phyloP scores from a whole-genome alignment of 2,113 vertebrate species.

The Emydocephalus ijimae region DNA sequence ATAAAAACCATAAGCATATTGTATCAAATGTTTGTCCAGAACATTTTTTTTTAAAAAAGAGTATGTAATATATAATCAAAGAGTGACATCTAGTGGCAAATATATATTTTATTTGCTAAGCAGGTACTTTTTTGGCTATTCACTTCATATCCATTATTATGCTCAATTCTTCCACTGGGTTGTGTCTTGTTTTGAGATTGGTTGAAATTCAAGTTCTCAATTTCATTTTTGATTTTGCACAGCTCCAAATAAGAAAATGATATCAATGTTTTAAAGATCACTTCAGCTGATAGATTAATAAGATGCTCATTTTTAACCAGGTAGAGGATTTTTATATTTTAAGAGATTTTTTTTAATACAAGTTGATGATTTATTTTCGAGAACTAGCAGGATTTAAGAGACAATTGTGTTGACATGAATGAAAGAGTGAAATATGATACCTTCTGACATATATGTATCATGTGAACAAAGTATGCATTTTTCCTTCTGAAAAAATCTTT shows the following conservation, averaged over 20 bases:
- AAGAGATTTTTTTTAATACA: neutral
- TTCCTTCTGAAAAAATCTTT: neutral
- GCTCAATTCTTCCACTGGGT: neutral
- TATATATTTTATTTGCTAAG: neutral
- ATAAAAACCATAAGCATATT: neutral
- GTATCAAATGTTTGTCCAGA: neutral
- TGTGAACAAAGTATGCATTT: neutral
- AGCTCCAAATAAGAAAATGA: neutral
- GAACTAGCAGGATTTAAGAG: neutral
- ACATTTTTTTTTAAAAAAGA: rapidly evolving
- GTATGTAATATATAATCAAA: conserved; percentile 50
- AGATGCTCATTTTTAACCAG: neutral
- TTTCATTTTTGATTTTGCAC: neutral
- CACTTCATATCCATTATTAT: neutral
- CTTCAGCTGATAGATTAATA: neutral
- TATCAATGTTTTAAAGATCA: neutral
- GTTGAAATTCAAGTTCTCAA: neutral
- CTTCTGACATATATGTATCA: neutral
- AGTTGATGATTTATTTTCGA: neutral
- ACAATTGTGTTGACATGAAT: neutral
- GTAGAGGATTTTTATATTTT: neutral
- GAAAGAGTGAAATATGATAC: no score
- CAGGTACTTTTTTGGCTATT: neutral
- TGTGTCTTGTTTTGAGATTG: neutral
- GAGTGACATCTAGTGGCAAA: conserved; percentile 67